These are phyloP conservation scores for Venturia canescens DNA, from an alignment of 1,140 invertebrate genomes.

Conservation along the genomic window DNA sequence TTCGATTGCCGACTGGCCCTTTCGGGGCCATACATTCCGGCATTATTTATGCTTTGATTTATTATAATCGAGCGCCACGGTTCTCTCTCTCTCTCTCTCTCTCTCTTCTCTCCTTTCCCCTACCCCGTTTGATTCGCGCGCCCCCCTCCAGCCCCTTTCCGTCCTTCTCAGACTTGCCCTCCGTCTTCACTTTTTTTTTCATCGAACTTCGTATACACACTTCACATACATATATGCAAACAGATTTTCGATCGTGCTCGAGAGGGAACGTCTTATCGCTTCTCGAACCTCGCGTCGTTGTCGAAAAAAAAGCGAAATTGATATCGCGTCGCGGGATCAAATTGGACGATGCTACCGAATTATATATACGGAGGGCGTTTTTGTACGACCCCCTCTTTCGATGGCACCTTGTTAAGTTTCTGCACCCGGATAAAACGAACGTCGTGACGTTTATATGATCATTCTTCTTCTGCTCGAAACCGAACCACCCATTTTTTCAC, in stretches of 20 bases:
- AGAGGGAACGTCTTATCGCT: neutral
- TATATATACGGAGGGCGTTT: conserved; percentile 56
- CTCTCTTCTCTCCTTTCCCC: neutral
- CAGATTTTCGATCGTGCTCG: neutral
- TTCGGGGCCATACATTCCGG: conserved; percentile 71
- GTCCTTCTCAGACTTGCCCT: conserved; percentile 13
- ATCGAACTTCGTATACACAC: neutral
- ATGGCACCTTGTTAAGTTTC: conserved; percentile 13
- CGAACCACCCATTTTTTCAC: too few relatives aligned
- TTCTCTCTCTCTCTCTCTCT: conserved; percentile 38
- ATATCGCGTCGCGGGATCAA: conserved; percentile 51
- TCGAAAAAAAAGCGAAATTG: neutral
- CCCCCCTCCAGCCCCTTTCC: neutral
- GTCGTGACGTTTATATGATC: too few relatives aligned
- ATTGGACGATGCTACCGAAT: conserved; percentile 63
- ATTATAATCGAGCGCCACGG: conserved; percentile 72
- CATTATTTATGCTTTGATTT: conserved; percentile 77
- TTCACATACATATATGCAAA: neutral
- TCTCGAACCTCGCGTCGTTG: neutral
- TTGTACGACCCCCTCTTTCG: conserved; percentile 38
- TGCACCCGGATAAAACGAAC: too few relatives aligned
- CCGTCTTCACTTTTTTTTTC: too few relatives aligned
- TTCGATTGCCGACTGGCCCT: conserved; percentile 67
- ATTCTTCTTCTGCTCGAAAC: too few relatives aligned
- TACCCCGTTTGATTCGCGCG: conserved; percentile 42